A percentile compares a stretch with the other conserved stretches of the same genome.
phyloP scores from a whole-genome alignment of 2,888 invertebrate species.

The Slavum lentiscoides region DNA sequence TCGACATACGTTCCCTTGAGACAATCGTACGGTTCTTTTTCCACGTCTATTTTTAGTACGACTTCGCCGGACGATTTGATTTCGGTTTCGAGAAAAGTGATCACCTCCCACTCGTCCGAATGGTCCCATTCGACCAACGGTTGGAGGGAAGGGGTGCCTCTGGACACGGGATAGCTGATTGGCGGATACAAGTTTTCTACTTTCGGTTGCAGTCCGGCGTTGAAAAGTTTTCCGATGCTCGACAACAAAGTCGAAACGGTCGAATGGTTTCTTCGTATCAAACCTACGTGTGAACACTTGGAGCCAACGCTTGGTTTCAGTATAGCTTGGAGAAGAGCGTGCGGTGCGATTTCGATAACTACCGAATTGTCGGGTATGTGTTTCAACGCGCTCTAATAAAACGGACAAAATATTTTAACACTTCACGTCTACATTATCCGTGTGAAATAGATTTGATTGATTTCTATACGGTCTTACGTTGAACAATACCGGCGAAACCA shows the following conservation, averaged over 20 bases:
- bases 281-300: constrained; percentile 61
- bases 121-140: constrained; percentile 93
- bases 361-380: constrained; percentile 66
- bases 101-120: constrained; percentile 72
- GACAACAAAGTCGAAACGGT: constrained; percentile 41
- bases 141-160: constrained; percentile 87
- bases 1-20: constrained; percentile 87
- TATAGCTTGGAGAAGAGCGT: constrained; percentile 67
- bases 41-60: constrained; percentile 71
- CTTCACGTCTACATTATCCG: too few species aligned
- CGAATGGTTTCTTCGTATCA: constrained; percentile 50
- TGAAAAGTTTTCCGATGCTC: constrained; percentile 66
- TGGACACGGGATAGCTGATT: constrained; percentile 83
- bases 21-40: constrained; percentile 73
- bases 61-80: constrained; percentile 6
- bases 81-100: constrained; percentile 22
- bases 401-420: too few species aligned
- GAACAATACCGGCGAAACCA: constrained; percentile 79
- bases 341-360: constrained; percentile 68
- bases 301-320: constrained; percentile 64
- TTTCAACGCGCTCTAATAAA: constrained; percentile 64
- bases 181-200: constrained; percentile 75
- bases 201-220: constrained; percentile 78
- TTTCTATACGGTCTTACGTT: constrained; percentile 44
- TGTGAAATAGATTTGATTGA: not conserved